A percentile compares a stretch with the other conserved stretches of the same genome.
Evolutionary conservation across 2,113 vertebrate species (phyloP).

Genomic region (Acanthochromis polyacanthus): DNA sequence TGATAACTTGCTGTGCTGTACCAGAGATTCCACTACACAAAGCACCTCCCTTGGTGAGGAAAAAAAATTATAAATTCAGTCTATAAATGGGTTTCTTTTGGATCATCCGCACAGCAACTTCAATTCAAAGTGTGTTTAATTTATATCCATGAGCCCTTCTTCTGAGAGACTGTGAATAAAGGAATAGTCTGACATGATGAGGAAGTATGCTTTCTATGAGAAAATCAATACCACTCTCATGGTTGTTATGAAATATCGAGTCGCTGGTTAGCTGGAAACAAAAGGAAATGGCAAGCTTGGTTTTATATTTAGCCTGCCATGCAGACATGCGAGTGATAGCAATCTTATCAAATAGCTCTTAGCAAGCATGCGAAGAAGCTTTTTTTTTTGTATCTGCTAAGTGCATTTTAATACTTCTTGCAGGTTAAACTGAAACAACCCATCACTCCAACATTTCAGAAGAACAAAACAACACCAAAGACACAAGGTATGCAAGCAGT

Average conservation of each 20-base stretch:
- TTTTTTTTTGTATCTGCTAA: neutral
- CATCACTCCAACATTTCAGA: constrained; percentile 76
- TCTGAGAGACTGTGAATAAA: neutral
- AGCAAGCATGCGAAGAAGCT: neutral
- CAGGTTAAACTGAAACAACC: constrained; percentile 82
- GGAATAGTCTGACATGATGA: neutral
- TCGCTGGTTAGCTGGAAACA: constrained; percentile 5
- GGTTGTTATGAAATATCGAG: neutral
- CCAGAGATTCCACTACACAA: constrained; percentile 12
- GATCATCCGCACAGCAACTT: neutral
- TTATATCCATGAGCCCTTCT: neutral
- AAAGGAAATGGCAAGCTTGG: neutral
- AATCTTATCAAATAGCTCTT: no score
- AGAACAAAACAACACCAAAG: constrained; percentile 35
- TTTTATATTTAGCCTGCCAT: neutral
- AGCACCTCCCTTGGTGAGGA: constrained; percentile 2
- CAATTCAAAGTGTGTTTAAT: neutral
- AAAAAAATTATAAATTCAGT: neutral
- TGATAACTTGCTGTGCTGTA: constrained; percentile 34
- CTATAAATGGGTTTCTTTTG: neutral
- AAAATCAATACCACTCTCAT: neutral
- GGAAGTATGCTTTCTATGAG: neutral
- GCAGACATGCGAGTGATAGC: no score
- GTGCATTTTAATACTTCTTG: neutral
- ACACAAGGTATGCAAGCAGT: constrained; percentile 60